A percentile compares a stretch with the other conserved stretches of the same genome.
Conservation (phyloP, 2,113 vertebrate species). For the Myocastor coypus region DNA sequence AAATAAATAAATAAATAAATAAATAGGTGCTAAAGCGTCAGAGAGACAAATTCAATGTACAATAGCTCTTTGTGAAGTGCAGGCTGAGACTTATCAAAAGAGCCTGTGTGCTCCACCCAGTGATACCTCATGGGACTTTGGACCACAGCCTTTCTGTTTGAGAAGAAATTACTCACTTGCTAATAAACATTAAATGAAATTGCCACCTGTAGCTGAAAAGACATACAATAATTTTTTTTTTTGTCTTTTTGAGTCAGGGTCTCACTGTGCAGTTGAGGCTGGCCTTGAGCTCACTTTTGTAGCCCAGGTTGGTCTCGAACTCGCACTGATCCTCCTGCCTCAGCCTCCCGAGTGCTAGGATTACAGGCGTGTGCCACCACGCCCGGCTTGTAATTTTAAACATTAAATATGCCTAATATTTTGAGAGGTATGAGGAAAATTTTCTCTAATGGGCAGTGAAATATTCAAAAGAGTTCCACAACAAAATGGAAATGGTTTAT, state of each 20-base stretch:
- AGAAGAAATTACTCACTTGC: not conserved
- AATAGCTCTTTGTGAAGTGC: not conserved
- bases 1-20: too few species aligned
- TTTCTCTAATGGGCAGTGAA: not conserved
- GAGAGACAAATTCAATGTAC: not conserved
- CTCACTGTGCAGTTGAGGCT: too few species aligned
- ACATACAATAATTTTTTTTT: not conserved
- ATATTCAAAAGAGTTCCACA: not conserved
- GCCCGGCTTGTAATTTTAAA: too few species aligned
- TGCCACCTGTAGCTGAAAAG: constrained; percentile 15
- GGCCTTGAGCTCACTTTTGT: too few species aligned
- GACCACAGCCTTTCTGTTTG: not conserved
- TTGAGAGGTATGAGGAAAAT: not conserved
- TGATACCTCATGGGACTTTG: not conserved
- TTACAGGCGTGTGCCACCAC: too few species aligned
- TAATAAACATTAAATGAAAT: not conserved
- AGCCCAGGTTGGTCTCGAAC: too few species aligned
- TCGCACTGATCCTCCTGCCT: too few species aligned
- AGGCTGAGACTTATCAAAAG: not conserved
- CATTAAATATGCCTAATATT: not conserved
- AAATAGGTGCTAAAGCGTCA: not conserved
- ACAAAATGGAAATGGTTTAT: not conserved
- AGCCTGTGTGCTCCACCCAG: not conserved
- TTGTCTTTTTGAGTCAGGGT: too few species aligned
- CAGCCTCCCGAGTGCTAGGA: too few species aligned